These are phyloP conservation scores for Dione juno DNA, from an alignment of 2,888 invertebrate species.

Conservation along the genomic window DNA sequence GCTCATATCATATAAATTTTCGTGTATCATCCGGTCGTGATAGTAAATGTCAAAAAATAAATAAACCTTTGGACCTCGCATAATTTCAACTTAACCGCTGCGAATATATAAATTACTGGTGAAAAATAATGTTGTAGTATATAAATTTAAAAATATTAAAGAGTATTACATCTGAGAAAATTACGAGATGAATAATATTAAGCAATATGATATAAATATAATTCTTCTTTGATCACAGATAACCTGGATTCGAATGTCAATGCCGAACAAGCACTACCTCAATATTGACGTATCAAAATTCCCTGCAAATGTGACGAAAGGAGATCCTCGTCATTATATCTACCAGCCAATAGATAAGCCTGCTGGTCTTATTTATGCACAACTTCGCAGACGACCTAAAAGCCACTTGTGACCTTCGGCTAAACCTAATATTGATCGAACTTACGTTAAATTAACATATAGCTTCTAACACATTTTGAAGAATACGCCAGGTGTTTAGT, in stretches of 20 bases:
- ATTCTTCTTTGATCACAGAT: slow-evolving; percentile 70
- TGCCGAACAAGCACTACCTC: slow-evolving; percentile 93
- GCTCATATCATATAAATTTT: slow-evolving; percentile 38
- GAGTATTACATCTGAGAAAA: neutral
- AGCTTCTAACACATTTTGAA: no score
- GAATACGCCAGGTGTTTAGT: neutral
- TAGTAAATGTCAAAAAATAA: slow-evolving; percentile 24
- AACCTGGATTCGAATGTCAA: slow-evolving; percentile 87
- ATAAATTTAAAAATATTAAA: neutral
- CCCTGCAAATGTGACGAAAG: slow-evolving; percentile 84
- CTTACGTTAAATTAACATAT: slow-evolving; percentile 8
- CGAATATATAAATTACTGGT: neutral
- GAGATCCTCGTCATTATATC: slow-evolving; percentile 86
- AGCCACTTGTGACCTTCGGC: slow-evolving; percentile 77
- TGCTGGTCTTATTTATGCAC: slow-evolving; percentile 89
- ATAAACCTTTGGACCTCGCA: slow-evolving; percentile 10
- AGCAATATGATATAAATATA: neutral
- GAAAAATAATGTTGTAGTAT: neutral
- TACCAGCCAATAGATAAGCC: slow-evolving; percentile 91
- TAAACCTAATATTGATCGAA: slow-evolving; percentile 8
- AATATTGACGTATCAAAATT: slow-evolving; percentile 90
- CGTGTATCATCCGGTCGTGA: slow-evolving; percentile 30
- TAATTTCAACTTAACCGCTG: neutral
- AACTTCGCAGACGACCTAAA: slow-evolving; percentile 85
- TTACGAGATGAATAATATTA: neutral